These are phyloP conservation scores for Bos taurus DNA, from an alignment of 2,113 vertebrate genomes.

Conservation along the genomic window ARS-UCD2.0 NC_037331.1:62957001-62957500, in stretches of 20 bases:
- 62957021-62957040: too few relatives aligned
- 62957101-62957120: too few relatives aligned
- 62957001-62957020: too few relatives aligned
- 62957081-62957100: too few relatives aligned
- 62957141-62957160: too few relatives aligned
- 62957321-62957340: not conserved
- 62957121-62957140: too few relatives aligned
- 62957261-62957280: not conserved
- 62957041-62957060: too few relatives aligned
- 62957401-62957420: not conserved
- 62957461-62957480: not conserved
- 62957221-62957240: too few relatives aligned
- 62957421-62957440: not conserved
- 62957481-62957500: not conserved
- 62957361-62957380: not conserved
- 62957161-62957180: too few relatives aligned
- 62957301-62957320: not conserved
- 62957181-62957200: too few relatives aligned
- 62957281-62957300: not conserved
- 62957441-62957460: not conserved
- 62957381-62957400: not conserved
- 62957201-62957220: too few relatives aligned
- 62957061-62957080: too few relatives aligned
- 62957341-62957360: not conserved
- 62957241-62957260: not conserved